These are phyloP conservation scores for Pseudeuparius sepicola DNA, from an alignment of 2,888 invertebrate species.

Conservation along the genomic window DNA sequence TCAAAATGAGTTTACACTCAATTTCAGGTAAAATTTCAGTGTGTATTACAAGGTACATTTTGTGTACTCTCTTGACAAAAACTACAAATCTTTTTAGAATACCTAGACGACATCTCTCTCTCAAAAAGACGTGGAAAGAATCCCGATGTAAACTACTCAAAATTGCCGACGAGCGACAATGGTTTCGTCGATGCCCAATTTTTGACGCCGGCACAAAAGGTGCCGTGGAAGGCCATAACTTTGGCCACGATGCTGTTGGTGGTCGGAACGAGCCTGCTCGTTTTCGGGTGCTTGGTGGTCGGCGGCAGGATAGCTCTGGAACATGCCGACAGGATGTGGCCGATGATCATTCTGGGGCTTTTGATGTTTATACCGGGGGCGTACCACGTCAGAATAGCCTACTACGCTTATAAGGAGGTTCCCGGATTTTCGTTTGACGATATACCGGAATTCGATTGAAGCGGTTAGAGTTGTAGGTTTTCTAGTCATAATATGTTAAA, in stretches of 20 bases:
- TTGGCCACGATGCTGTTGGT: conserved; percentile 64
- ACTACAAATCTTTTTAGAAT: conserved; percentile 31
- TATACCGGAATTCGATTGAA: conserved; percentile 77
- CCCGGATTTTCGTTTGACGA: conserved; percentile 80
- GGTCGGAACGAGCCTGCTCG: conserved; percentile 60
- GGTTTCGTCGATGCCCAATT: conserved; percentile 65
- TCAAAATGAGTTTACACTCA: conserved; percentile 31
- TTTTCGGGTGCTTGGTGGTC: conserved; percentile 67
- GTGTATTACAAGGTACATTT: conserved; percentile 11
- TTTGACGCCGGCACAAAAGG: conserved; percentile 52
- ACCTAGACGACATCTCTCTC: conserved; percentile 45
- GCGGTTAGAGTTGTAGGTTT: background rate
- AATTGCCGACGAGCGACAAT: conserved; percentile 44
- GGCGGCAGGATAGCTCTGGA: conserved; percentile 72
- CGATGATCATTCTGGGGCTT: conserved; percentile 74
- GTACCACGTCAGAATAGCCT: conserved; percentile 81
- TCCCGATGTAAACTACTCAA: conserved; percentile 51
- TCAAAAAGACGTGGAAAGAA: conserved; percentile 47
- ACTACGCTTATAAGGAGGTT: conserved; percentile 73
- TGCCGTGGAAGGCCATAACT: conserved; percentile 78
- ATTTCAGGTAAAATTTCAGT: conserved; percentile 29
- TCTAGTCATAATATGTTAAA: background rate
- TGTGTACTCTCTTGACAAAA: background rate
- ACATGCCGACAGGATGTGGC: conserved; percentile 83
- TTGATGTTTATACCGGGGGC: conserved; percentile 89